Base-by-base conservation (phyloP, 2,888 invertebrate species). In the Aleiodes testaceus region DNA sequence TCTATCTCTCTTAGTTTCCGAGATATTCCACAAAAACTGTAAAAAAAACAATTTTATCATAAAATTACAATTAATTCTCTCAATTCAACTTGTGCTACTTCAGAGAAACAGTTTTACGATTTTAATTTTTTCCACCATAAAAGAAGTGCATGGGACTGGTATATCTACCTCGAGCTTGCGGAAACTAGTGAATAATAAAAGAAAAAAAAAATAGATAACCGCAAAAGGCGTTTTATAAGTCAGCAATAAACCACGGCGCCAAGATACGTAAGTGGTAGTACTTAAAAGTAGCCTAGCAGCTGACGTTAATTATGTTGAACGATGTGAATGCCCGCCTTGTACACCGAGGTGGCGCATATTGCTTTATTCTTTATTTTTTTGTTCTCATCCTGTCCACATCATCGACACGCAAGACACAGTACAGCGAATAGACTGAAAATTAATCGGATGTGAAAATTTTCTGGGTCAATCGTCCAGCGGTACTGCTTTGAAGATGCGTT, bases 241-340 rank as follows among this genome's bases (percentile, higher is more conserved):
- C 72, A 72, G 70, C 69, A 73, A 71, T 71, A 71, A 74, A 74
- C 75, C 73, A 63, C 81, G 82, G 77, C 81, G 81, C 78, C 80
- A 77, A 77, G 79, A 72, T 77, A 75, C 79, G 77, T 80, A 82
- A 82, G 81, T 81, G 81, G 80, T 78, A 74, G 79, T 80, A 81
- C 82, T 79, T 79, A 78, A 77, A 77, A 78, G 74, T 74, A 74
- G 72, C 74, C 77, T 79, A 82, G 85, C 84, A 84, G 84, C 85
- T 84, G 84, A 83, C 81, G 83, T 81, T 85, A 85, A 85, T 85
- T 85, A 84, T 78, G 78, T 77, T 75, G 81, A 79, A 78, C 77
- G 75, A 80, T 79, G 82, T 85, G 85, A 85, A 85, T 84, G 81
- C 81, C 80, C 81, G 81, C 84, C 84, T 84, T 84, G 84, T 85